Conservation (phyloP, 2,797 vertebrate genomes). For the Myripristis murdjan region DNA sequence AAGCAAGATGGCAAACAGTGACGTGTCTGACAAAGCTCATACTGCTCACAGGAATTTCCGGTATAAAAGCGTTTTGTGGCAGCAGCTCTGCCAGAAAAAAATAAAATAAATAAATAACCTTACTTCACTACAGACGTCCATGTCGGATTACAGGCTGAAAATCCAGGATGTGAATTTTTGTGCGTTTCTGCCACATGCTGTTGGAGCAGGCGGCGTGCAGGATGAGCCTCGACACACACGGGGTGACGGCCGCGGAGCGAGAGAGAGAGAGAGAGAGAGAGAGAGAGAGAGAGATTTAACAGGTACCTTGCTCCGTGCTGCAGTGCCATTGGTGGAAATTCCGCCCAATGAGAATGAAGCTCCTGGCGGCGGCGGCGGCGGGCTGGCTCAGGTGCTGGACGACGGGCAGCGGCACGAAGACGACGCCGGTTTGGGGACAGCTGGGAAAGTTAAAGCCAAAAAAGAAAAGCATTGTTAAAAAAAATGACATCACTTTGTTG, state of each 20-base stretch:
- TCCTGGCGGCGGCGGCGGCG: slow-evolving; percentile 85
- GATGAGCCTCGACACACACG: background rate
- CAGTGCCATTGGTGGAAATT: slow-evolving; percentile 96
- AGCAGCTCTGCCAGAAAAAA: too few species aligned
- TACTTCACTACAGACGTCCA: background rate
- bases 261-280: background rate
- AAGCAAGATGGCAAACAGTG: too few species aligned
- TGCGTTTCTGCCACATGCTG: background rate
- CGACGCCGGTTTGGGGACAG: slow-evolving; percentile 72
- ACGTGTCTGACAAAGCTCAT: too few species aligned
- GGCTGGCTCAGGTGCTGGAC: slow-evolving; percentile 82
- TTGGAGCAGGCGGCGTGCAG: slow-evolving; percentile 1
- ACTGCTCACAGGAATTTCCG: too few species aligned
- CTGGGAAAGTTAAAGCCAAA: slow-evolving; percentile 58
- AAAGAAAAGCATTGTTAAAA: background rate
- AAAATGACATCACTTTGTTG: too few species aligned
- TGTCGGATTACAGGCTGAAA: background rate
- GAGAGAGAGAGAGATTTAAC: too few species aligned
- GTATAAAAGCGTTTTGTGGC: too few species aligned
- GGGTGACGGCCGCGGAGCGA: background rate
- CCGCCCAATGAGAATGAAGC: slow-evolving; percentile 92
- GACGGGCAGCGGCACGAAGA: slow-evolving; percentile 86
- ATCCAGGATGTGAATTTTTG: background rate
- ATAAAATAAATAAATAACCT: too few species aligned
- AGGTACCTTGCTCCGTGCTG: slow-evolving; percentile 93